These are phyloP conservation scores for Geopemphigus sp. DNA, from an alignment of 1,140 invertebrate genomes.

Conservation along the genomic window DNA sequence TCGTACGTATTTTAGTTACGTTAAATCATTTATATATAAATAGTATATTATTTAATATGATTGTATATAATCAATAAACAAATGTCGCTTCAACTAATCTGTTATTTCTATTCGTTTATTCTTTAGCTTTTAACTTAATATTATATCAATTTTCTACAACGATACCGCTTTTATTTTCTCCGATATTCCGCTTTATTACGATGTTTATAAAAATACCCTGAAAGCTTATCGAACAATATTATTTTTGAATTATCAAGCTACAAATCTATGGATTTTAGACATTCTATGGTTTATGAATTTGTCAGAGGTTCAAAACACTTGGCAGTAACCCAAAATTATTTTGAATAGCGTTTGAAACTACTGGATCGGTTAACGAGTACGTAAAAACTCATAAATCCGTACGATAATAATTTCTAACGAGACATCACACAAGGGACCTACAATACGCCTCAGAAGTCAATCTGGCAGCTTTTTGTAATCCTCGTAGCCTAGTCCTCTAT, in stretches of 20 bases:
- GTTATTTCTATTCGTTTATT: too few relatives aligned
- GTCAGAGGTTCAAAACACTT: slow-evolving; percentile 31
- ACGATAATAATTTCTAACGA: slow-evolving; percentile 14
- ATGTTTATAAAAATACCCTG: too few relatives aligned
- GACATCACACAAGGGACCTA: background rate
- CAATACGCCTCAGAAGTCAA: background rate
- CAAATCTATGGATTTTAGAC: background rate
- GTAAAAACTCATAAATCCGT: background rate
- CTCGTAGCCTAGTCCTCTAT: background rate
- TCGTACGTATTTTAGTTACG: too few relatives aligned
- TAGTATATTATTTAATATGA: too few relatives aligned
- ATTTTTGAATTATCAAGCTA: slow-evolving; percentile 3
- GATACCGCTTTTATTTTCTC: too few relatives aligned
- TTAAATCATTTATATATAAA: too few relatives aligned
- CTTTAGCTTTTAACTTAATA: too few relatives aligned
- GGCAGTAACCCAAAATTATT: background rate
- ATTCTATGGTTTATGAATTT: slow-evolving; percentile 14
- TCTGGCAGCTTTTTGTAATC: background rate
- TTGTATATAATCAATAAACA: too few relatives aligned
- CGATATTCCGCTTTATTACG: too few relatives aligned
- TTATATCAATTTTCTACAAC: too few relatives aligned
- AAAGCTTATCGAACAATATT: background rate
- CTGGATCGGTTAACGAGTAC: slow-evolving; percentile 21
- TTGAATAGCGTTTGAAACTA: slow-evolving; percentile 22
- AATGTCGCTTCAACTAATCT: too few relatives aligned